Evolutionary conservation across 2,113 vertebrate genomes (phyloP).

Genomic region (Perccottus glenii): DNA sequence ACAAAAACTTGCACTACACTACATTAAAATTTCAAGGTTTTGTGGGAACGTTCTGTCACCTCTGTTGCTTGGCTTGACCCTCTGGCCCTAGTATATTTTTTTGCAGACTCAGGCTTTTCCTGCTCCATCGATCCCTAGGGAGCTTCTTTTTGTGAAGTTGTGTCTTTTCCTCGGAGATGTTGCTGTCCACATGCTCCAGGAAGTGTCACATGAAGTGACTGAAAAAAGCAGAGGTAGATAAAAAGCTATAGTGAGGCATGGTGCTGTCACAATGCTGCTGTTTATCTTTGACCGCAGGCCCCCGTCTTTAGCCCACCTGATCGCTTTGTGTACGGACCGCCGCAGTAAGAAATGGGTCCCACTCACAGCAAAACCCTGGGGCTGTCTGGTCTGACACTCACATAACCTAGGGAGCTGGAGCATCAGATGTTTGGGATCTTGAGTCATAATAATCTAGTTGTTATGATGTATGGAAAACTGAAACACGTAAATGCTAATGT

Average conservation of each 20-base stretch:
- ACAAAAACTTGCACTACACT: too few relatives aligned
- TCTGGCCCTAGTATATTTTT: slow-evolving; percentile 19
- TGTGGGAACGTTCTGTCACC: too few relatives aligned
- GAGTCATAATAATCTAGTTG: neutral
- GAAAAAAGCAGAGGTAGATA: slow-evolving; percentile 74
- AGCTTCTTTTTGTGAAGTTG: slow-evolving; percentile 47
- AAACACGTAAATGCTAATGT: neutral
- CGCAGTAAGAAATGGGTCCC: slow-evolving; percentile 45
- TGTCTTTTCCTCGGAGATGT: slow-evolving; percentile 55
- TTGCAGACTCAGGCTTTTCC: slow-evolving; percentile 43
- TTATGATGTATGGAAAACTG: neutral
- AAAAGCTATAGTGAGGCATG: slow-evolving; percentile 67
- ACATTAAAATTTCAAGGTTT: too few relatives aligned
- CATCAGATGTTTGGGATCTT: slow-evolving; percentile 56
- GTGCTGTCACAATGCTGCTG: slow-evolving; percentile 75
- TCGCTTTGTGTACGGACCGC: slow-evolving; percentile 54
- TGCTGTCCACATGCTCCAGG: slow-evolving; percentile 74
- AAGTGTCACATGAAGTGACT: slow-evolving; percentile 76
- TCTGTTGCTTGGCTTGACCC: slow-evolving; percentile 6
- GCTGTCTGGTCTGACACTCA: slow-evolving; percentile 28
- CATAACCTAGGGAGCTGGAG: slow-evolving; percentile 63
- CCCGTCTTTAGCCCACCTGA: slow-evolving; percentile 38
- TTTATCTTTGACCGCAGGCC: slow-evolving; percentile 72
- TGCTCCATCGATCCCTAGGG: slow-evolving; percentile 10
- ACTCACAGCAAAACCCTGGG: slow-evolving; percentile 37